Evolutionary conservation across 2,888 invertebrate genomes (phyloP).

Genomic region (Aspidiotus rigidus): DNA sequence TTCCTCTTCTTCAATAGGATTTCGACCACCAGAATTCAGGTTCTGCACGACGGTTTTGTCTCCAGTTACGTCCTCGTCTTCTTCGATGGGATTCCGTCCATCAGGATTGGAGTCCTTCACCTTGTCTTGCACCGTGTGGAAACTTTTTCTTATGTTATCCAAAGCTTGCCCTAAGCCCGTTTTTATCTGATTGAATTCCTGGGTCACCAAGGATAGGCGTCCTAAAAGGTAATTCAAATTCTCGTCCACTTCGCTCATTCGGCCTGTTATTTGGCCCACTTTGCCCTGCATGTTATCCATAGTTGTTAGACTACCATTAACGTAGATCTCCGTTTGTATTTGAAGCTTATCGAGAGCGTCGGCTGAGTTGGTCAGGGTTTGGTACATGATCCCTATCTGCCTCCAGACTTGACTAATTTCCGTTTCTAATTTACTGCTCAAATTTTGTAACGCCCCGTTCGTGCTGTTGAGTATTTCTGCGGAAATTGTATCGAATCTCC

Average conservation of each 20-base stretch:
- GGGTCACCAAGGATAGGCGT: conserved; percentile 65
- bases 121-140: conserved; percentile 53
- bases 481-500: conserved; percentile 62
- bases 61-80: conserved; percentile 37
- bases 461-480: conserved; percentile 61
- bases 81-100: conserved; percentile 45
- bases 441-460: conserved; percentile 58
- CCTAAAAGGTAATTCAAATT: conserved; percentile 76
- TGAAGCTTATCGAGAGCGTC: conserved; percentile 65
- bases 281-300: conserved; percentile 50
- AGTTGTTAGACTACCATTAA: conserved; percentile 64
- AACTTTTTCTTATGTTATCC: conserved; percentile 58
- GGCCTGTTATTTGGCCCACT: conserved; percentile 61
- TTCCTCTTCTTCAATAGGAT: too few relatives aligned
- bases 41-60: too few relatives aligned
- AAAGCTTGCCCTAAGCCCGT: conserved; percentile 62
- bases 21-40: too few relatives aligned
- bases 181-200: conserved; percentile 76
- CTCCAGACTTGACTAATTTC: conserved; percentile 82
- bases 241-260: conserved; percentile 67
- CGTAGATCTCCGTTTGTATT: conserved; percentile 66
- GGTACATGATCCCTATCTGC: conserved; percentile 80
- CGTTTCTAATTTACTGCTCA: conserved; percentile 65
- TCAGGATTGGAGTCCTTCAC: conserved; percentile 43
- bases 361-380: conserved; percentile 67